Evolutionary conservation across 2,888 invertebrate species (phyloP), one percentile per base, ranked within the genome.

Genomic region (Biston betularia): DNA sequence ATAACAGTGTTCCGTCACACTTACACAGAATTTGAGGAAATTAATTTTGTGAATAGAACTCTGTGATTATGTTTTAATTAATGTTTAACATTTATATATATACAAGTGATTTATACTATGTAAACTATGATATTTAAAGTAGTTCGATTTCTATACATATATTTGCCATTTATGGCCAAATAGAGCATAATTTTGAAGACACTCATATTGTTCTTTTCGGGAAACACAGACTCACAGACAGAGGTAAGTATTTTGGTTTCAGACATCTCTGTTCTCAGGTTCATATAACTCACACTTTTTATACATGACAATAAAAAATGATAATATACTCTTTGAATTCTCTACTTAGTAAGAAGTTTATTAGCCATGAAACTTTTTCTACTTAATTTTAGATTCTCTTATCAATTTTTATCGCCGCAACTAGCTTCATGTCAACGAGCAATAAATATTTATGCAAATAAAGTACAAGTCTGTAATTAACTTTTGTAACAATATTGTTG

Each of bases 361-460:
- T 24, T 38, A 38, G 9, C 6, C 38, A 6, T 15, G 0, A 3
- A 0, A 8, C 15, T 46, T 46, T 49, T 33, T 34, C 34, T 15
- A 50, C 5, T 34, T 34, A 9, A 6, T n/a, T 11, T 33, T 11
- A 12, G 8, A 2, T 50, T 50, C n/a, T 7, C 14, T 14, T 62
- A 59, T 45, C 15, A 12, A 9, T 52, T 5, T 44, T 45, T 45
- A n/a, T 7, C 8, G 6, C 34, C 14, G 12, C 12, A 15, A 10
- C 44, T 66, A 67, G 55, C 49, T 71, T 65, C 74, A 70, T 75
- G 75, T 70, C 71, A 68, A 14, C 55, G 55, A 48, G 75, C 71
- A 73, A 72, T 75, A 73, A 68, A 65, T 71, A 67, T 65, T 66
- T 70, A 75, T 75, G 74, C 67, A 75, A 75, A 75, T 73, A 73